phyloP scores from a whole-genome alignment of 2,888 invertebrate genomes.

The Stenodera caucasica region DNA sequence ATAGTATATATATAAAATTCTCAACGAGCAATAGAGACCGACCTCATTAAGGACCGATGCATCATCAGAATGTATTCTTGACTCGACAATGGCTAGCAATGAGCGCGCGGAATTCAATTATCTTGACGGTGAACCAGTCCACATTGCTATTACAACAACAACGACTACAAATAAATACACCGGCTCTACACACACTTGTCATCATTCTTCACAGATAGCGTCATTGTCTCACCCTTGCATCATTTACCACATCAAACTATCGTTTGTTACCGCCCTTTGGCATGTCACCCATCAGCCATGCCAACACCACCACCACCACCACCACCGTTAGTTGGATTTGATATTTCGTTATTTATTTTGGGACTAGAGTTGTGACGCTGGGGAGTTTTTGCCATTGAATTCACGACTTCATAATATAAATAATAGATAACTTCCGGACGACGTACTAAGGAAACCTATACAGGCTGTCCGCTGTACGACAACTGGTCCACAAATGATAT shows the following conservation, averaged over 20 bases:
- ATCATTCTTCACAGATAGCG: constrained; percentile 55
- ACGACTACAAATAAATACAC: constrained; percentile 37
- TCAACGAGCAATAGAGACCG: constrained; percentile 9
- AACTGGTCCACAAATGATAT: too few species aligned
- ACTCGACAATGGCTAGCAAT: constrained; percentile 50
- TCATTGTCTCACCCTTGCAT: constrained; percentile 56
- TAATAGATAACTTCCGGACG: constrained; percentile 6
- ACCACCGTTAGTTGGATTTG: constrained; percentile 13
- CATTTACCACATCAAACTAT: constrained; percentile 56
- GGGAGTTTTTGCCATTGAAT: constrained; percentile 17
- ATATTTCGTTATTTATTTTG: constrained; percentile 15
- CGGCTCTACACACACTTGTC: constrained; percentile 46
- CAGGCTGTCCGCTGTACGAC: too few species aligned
- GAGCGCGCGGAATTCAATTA: constrained; percentile 52
- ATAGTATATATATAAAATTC: too few species aligned
- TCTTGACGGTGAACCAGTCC: constrained; percentile 39
- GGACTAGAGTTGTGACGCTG: neutral
- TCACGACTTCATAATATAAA: neutral
- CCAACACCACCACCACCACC: constrained; percentile 4
- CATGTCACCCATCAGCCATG: constrained; percentile 5
- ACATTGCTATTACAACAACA: constrained; percentile 37
- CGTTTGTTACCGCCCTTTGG: constrained; percentile 50
- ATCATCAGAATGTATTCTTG: constrained; percentile 53
- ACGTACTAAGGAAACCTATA: neutral
- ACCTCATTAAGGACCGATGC: constrained; percentile 48